These are phyloP conservation scores for Xylota segnis DNA, from an alignment of 2,888 invertebrate species.

Conservation along the genomic window DNA sequence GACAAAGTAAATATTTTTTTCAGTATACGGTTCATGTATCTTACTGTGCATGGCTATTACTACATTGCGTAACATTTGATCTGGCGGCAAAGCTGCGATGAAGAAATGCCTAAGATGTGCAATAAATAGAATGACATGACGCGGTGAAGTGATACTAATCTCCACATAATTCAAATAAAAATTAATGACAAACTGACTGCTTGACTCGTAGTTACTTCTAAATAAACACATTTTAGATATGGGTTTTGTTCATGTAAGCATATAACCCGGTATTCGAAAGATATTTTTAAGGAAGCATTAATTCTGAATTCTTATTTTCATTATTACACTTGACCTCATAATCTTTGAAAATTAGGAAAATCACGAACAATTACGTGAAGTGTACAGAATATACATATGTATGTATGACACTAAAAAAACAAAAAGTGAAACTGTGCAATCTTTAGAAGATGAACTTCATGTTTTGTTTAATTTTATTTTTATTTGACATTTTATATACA, in stretches of 20 bases:
- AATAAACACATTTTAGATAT: neutral
- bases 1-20: neutral
- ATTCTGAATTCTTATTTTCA: neutral
- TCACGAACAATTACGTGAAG: neutral
- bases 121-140: slow-evolving; percentile 32
- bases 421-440: neutral
- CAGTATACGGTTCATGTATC: neutral
- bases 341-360: slow-evolving; percentile 32
- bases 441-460: neutral
- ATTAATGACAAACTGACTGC: neutral
- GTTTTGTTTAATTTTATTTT: slow-evolving; percentile 22
- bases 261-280: neutral
- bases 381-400: slow-evolving; percentile 1
- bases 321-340: slow-evolving; percentile 42
- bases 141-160: slow-evolving; percentile 4
- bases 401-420: slow-evolving; percentile 1
- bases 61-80: slow-evolving; percentile 42
- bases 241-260: neutral
- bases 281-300: slow-evolving; percentile 5
- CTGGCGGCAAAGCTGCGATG: slow-evolving; percentile 21
- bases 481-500: slow-evolving; percentile 46
- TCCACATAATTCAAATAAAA: slow-evolving; percentile 13
- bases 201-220: neutral
- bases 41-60: slow-evolving; percentile 9
- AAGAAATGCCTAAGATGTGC: slow-evolving; percentile 30